Percentiles rank a stretch among this genome's conserved stretches.
phyloP scores from a whole-genome alignment of 1,140 invertebrate species.

The Macrocentrus cingulum region DNA sequence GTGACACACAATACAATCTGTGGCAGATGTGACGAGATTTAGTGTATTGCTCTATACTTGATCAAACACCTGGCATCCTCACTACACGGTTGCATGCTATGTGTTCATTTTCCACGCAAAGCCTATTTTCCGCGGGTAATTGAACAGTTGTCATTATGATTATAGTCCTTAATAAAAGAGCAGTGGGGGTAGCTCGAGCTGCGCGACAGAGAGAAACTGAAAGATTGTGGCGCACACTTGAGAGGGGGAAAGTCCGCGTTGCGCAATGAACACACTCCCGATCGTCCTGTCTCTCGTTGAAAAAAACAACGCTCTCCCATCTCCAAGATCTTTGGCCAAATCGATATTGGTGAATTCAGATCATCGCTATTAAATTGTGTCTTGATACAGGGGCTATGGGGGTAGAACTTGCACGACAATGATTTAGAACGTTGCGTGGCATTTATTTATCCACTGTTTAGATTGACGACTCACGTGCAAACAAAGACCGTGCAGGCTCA shows the following conservation, averaged over 20 bases:
- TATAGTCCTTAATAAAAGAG: not conserved
- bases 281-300: slow-evolving; percentile 24
- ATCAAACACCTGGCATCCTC: not conserved
- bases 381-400: too few species aligned
- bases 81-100: too few species aligned
- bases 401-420: not conserved
- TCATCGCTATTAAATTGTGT: not conserved
- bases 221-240: not conserved
- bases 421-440: not conserved
- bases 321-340: slow-evolving; percentile 17
- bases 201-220: not conserved
- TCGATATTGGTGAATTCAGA: slow-evolving; percentile 6
- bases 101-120: not conserved
- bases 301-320: slow-evolving; percentile 26
- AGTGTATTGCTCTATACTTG: too few species aligned
- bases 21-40: not conserved
- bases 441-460: not conserved
- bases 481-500: not conserved
- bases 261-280: slow-evolving; percentile 28
- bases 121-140: not conserved
- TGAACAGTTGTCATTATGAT: not conserved
- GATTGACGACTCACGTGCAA: not conserved
- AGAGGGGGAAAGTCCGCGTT: slow-evolving; percentile 15
- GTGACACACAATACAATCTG: not conserved
- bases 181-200: not conserved